Percentiles rank a stretch among this genome's conserved stretches.
Conservation (phyloP, 2,113 vertebrate genomes). For the Carettochelys insculpta region DNA sequence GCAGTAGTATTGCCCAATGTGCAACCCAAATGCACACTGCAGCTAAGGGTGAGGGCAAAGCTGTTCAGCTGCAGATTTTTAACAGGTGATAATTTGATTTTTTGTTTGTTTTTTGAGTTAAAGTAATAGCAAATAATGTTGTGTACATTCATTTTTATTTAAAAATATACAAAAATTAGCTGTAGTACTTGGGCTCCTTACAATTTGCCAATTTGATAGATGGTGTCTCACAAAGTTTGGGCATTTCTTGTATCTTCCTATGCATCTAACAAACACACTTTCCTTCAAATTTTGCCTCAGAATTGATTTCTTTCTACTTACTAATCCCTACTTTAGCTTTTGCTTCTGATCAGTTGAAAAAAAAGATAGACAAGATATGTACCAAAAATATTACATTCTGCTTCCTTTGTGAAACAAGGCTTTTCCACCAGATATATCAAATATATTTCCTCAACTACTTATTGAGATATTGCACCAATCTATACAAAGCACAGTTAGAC, state of each 20-base stretch:
- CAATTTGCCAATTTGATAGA: not conserved
- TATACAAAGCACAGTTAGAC: too few relatives aligned
- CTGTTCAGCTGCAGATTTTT: not conserved
- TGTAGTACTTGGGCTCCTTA: not conserved
- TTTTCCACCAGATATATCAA: fast-evolving
- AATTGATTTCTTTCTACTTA: not conserved
- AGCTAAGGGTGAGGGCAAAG: not conserved
- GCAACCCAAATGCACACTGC: not conserved
- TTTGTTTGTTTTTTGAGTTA: not conserved
- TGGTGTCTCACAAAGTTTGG: not conserved
- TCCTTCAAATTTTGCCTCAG: not conserved
- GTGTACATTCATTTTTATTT: not conserved
- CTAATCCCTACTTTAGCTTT: not conserved
- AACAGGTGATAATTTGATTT: not conserved
- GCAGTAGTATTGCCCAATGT: not conserved
- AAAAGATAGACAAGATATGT: not conserved
- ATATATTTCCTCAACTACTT: not conserved
- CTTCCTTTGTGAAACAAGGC: not conserved
- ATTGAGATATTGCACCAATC: too few relatives aligned
- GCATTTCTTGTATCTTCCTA: not conserved
- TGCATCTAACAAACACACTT: not conserved
- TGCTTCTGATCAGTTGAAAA: not conserved
- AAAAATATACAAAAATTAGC: not conserved
- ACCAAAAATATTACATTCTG: not conserved
- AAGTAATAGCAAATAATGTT: not conserved